These are phyloP conservation scores for Elephantulus edwardii DNA, from an alignment of 2,113 vertebrate genomes.

Conservation along the genomic window DNA sequence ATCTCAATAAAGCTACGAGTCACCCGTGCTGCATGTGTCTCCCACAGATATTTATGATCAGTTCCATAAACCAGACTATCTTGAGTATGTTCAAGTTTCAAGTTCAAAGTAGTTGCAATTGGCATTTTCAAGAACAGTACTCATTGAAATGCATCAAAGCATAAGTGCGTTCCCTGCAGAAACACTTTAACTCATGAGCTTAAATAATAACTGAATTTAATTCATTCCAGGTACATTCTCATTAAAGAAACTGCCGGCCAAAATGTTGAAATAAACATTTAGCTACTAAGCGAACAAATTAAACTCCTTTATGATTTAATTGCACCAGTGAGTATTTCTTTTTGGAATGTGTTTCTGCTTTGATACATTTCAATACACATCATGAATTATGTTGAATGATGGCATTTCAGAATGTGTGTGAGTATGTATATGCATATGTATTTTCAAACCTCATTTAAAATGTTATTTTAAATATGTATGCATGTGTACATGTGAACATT, in stretches of 20 bases:
- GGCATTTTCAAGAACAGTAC: slow-evolving; percentile 58
- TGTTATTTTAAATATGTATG: slow-evolving; percentile 75
- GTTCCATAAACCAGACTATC: slow-evolving; percentile 50
- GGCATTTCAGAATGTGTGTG: slow-evolving; percentile 76
- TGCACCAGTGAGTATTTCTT: slow-evolving; percentile 78
- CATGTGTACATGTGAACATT: slow-evolving; percentile 77
- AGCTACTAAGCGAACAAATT: slow-evolving; percentile 73
- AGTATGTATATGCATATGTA: slow-evolving; percentile 77
- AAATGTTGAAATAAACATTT: slow-evolving; percentile 78
- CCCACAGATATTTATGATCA: background rate
- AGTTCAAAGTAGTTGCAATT: slow-evolving; percentile 45
- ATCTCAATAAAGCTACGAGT: slow-evolving; percentile 22
- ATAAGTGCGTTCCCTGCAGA: slow-evolving; percentile 68
- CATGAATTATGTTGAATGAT: slow-evolving; percentile 80
- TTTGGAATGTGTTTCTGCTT: slow-evolving; percentile 77
- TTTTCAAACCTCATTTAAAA: slow-evolving; percentile 74
- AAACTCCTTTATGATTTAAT: slow-evolving; percentile 72
- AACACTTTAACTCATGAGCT: slow-evolving; percentile 69
- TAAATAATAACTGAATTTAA: slow-evolving; percentile 77
- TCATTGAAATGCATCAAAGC: slow-evolving; percentile 63
- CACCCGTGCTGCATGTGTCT: background rate
- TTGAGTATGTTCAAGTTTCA: slow-evolving; percentile 41
- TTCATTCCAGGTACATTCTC: slow-evolving; percentile 75
- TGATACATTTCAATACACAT: slow-evolving; percentile 78
- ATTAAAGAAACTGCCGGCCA: slow-evolving; percentile 74